phyloP scores from a whole-genome alignment of 64 coral and sea anemone species.

The Acropora tenuis region DNA sequence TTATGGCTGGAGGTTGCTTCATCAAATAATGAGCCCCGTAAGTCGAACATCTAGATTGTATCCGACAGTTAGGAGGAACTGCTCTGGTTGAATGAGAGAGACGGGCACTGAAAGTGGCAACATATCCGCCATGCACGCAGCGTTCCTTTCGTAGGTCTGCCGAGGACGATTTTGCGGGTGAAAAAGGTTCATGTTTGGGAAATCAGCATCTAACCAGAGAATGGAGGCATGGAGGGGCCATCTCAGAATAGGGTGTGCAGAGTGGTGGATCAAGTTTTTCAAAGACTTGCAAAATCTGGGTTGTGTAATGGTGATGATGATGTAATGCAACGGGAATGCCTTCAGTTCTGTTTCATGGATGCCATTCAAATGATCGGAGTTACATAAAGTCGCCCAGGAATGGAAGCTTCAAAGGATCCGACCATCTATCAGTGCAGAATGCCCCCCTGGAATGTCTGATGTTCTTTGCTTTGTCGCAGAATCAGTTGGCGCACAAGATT shows the following conservation, averaged over 20 bases:
- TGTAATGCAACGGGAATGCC: background rate
- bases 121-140: background rate
- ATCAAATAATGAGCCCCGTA: constrained; percentile 5
- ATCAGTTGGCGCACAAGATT: constrained; percentile 14
- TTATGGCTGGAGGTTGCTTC: background rate
- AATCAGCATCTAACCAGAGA: constrained; percentile 40
- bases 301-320: background rate
- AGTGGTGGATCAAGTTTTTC: constrained; percentile 24
- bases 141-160: background rate
- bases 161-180: background rate
- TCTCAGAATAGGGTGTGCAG: background rate
- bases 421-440: constrained; percentile 12
- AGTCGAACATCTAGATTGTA: background rate
- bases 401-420: constrained; percentile 28
- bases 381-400: background rate
- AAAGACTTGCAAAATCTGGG: constrained; percentile 41
- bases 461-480: background rate
- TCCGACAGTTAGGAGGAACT: background rate
- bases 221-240: background rate
- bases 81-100: background rate
- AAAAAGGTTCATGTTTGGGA: constrained; percentile 51
- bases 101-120: background rate
- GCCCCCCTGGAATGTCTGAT: background rate
- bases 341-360: constrained; percentile 25
- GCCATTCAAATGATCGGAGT: background rate